Percentiles rank a stretch among this genome's conserved stretches.
phyloP scores from a whole-genome alignment of 2,888 invertebrate genomes.

The Scaptomyza cyrtandrae region DNA sequence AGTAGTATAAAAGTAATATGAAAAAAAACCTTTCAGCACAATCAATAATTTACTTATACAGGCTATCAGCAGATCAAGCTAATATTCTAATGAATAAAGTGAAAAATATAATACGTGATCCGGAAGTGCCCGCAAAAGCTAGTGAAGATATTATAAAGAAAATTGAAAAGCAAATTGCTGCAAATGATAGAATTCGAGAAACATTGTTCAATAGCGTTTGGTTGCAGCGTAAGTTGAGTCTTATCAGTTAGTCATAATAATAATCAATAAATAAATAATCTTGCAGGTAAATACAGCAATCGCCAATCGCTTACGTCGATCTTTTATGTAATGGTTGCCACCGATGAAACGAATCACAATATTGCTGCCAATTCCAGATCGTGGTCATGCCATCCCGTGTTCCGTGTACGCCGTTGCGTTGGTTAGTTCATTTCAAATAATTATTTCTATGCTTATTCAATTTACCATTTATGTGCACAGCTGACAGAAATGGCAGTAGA shows the following conservation, averaged over 20 bases:
- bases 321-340: slow-evolving; percentile 78
- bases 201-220: slow-evolving; percentile 72
- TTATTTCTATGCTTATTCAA: background rate
- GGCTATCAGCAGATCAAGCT: slow-evolving; percentile 53
- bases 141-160: background rate
- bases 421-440: slow-evolving; percentile 56
- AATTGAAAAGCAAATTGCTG: slow-evolving; percentile 10
- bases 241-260: background rate
- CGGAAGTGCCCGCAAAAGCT: slow-evolving; percentile 15
- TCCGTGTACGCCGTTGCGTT: slow-evolving; percentile 81
- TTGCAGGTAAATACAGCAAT: slow-evolving; percentile 81
- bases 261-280: background rate
- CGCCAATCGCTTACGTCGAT: slow-evolving; percentile 75
- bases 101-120: slow-evolving; percentile 63
- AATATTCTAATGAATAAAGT: slow-evolving; percentile 61
- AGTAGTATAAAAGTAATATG: no score
- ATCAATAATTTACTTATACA: slow-evolving; percentile 29
- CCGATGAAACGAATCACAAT: slow-evolving; percentile 47
- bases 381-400: slow-evolving; percentile 79
- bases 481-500: slow-evolving; percentile 19
- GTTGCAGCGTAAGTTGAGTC: slow-evolving; percentile 76
- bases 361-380: slow-evolving; percentile 45
- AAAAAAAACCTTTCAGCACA: no score
- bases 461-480: slow-evolving; percentile 15
- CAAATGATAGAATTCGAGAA: slow-evolving; percentile 38